These are phyloP conservation scores for Sericinus montela DNA, from an alignment of 2,888 invertebrate genomes.

Conservation along the genomic window DNA sequence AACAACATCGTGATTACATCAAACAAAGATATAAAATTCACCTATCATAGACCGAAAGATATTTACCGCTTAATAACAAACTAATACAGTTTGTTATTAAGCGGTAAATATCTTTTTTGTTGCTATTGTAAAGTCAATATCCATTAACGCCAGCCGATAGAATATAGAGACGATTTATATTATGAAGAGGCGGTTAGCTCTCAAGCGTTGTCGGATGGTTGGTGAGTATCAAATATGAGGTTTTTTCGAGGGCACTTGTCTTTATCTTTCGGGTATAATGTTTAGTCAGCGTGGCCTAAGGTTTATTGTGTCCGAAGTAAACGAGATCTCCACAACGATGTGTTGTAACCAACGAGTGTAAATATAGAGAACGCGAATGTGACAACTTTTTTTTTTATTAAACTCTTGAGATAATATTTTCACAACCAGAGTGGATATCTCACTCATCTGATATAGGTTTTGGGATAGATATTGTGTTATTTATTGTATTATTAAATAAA, in stretches of 20 bases:
- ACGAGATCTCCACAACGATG: constrained; percentile 5
- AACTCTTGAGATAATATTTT: too few relatives aligned
- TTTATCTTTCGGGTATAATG: constrained; percentile 25
- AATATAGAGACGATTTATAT: constrained; percentile 6
- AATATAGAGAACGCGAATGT: neutral
- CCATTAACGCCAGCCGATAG: constrained; percentile 14
- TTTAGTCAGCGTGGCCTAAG: constrained; percentile 23
- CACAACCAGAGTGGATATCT: neutral
- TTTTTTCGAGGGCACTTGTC: constrained; percentile 24
- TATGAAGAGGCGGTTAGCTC: constrained; percentile 9
- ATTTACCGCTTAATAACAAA: neutral
- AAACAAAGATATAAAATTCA: neutral
- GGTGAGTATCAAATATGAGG: constrained; percentile 26
- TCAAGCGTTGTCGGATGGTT: constrained; percentile 3
- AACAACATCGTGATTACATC: too few relatives aligned
- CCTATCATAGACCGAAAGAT: constrained; percentile 5
- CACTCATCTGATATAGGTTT: neutral
- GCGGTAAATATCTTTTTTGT: neutral
- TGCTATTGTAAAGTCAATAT: constrained; percentile 9
- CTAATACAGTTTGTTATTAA: constrained; percentile 4
- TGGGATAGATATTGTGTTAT: neutral
- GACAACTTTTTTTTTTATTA: neutral
- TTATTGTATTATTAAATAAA: too few relatives aligned
- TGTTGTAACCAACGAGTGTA: neutral
- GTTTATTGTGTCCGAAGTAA: constrained; percentile 33